Base-by-base conservation (phyloP, 2,113 vertebrate genomes). In the Ursus arctos region DNA sequence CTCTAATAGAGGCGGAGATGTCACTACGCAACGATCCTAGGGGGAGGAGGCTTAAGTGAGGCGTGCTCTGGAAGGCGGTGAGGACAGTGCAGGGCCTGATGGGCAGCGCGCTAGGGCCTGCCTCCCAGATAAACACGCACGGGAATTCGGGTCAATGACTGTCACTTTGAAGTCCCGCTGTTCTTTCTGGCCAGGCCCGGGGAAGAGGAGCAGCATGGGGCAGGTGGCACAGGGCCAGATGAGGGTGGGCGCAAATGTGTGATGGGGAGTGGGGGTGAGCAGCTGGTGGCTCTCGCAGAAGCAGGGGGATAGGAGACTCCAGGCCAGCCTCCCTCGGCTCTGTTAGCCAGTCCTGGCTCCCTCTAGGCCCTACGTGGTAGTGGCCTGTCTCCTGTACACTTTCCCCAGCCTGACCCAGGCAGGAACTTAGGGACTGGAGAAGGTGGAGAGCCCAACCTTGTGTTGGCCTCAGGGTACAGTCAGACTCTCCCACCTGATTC, bases 201-300 rank as follows among this genome's bases (percentile, higher is more conserved):
- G 96, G 51, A 49, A 22, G 43, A 67, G 76, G 65, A 5, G 36
- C 47, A 4, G 57, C 36, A 31, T 6, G 11, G 28, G 40, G 53
- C 43, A 21, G 40, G 28, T 0, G 21, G 80, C 8, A 3, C 8
- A 10, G 26, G 43, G n/a, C 8, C 0, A 7, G 47, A 40, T 19
- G 21, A 5, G 36, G 59, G 74, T 18, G 51, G 40, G 19, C 7
- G 7, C 40, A 13, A 53, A 18, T 18, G 19, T 19, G 1, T 4
- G 26, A 19, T 18, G 12, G 4, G 24, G 5, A 7, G 59, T 36
- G n/a, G 26, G 12, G 26, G 81, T 47, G 2, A 43, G 59, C 67
- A 9, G 40, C 51, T 26, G 43, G 24, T 13, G 26, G 6, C 72
- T 53, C 57, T 16, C 31, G 24, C 18, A 28, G 71, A 92, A 51